Conservation (phyloP, 2,888 invertebrate species). For the Rhagophthalmus giganteus region DNA sequence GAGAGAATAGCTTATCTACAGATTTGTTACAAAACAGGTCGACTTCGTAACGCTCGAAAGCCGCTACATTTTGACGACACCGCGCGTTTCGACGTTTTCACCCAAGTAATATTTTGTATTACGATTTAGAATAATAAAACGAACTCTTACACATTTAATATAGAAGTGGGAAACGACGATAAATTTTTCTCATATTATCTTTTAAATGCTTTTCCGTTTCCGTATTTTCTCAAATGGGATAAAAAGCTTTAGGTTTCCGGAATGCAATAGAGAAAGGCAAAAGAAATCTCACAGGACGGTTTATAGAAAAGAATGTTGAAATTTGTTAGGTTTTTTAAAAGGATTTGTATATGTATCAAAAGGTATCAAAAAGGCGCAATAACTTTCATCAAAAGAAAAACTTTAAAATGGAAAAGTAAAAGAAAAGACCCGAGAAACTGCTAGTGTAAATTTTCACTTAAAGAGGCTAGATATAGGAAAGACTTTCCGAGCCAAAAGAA, state of each 20-base stretch:
- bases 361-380: conserved; percentile 14
- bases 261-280: conserved; percentile 22
- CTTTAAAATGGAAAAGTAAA: conserved; percentile 22
- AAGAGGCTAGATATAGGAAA: conserved; percentile 20
- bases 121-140: too few relatives aligned
- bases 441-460: conserved; percentile 28
- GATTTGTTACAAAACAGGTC: conserved; percentile 22
- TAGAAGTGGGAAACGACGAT: too few relatives aligned
- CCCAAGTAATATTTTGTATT: too few relatives aligned
- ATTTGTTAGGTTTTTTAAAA: conserved; percentile 22
- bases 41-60: too few relatives aligned
- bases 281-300: conserved; percentile 10
- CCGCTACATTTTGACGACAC: too few relatives aligned
- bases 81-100: too few relatives aligned
- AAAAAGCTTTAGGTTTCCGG: conserved; percentile 27
- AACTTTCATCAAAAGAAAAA: conserved; percentile 21
- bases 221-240: conserved; percentile 26
- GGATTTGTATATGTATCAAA: conserved; percentile 25
- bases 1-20: conserved; percentile 21
- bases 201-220: conserved; percentile 27
- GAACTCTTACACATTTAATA: too few relatives aligned
- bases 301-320: conserved; percentile 22
- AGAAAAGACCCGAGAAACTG: conserved; percentile 13
- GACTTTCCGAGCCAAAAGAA: conserved; percentile 36
- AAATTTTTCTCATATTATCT: conserved; percentile 29